phyloP scores from a whole-genome alignment of 1,140 invertebrate genomes.

The Microplitis mediator region DNA sequence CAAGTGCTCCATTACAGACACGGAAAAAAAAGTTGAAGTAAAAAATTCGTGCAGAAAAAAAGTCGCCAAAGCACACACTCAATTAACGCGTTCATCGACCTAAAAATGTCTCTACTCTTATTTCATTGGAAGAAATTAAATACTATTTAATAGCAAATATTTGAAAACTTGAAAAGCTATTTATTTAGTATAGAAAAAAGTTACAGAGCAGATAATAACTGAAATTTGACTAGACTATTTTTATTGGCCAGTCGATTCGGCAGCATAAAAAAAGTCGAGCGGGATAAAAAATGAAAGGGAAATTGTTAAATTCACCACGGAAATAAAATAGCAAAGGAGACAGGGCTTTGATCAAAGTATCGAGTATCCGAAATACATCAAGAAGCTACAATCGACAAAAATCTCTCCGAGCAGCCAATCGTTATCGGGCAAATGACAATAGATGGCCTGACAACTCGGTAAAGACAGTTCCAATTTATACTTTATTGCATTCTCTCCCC shows the following conservation, averaged over 20 bases:
- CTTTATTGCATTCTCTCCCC: conserved; percentile 21
- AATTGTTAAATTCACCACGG: no score
- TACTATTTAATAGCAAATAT: no score
- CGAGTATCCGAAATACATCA: conserved; percentile 4
- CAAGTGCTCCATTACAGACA: no score
- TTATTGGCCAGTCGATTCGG: neutral
- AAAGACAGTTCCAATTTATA: conserved; percentile 56
- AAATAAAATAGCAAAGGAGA: conserved; percentile 10
- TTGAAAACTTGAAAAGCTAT: no score
- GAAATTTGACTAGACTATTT: neutral
- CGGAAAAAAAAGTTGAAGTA: no score
- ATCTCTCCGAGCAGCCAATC: conserved; percentile 29
- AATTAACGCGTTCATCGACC: no score
- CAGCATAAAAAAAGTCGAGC: neutral
- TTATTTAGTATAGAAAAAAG: no score
- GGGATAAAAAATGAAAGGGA: neutral
- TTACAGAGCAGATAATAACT: no score
- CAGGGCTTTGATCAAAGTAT: conserved; percentile 27
- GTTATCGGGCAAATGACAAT: conserved; percentile 55
- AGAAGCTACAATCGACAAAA: conserved; percentile 1
- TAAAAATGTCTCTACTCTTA: no score
- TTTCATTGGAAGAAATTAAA: no score
- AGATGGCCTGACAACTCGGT: conserved; percentile 47
- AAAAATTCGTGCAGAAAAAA: no score
- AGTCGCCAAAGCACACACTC: no score